Conservation (phyloP, 2,888 invertebrate species). For the Aethes cnicana region DNA sequence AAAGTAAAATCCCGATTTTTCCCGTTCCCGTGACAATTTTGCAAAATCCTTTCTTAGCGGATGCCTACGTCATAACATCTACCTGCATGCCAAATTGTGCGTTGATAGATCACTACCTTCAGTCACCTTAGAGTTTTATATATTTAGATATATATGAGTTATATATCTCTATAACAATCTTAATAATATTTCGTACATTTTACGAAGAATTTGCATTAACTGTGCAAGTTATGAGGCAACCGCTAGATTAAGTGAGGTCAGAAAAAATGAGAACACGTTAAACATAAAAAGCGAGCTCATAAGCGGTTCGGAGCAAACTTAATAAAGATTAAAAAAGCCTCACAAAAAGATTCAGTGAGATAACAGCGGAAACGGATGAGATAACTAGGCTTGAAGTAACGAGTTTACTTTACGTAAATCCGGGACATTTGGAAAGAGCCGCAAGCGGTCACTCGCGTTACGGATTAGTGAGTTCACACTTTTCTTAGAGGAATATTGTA, state of each 20-base stretch:
- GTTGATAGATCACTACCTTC: too few relatives aligned
- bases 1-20: too few relatives aligned
- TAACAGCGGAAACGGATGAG: slow-evolving; percentile 56
- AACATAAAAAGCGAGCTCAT: background rate
- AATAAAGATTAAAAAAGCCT: slow-evolving; percentile 19
- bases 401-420: slow-evolving; percentile 45
- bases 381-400: slow-evolving; percentile 54
- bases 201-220: too few relatives aligned
- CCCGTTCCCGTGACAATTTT: too few relatives aligned
- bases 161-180: too few relatives aligned
- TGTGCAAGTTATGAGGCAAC: slow-evolving; percentile 4
- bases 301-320: slow-evolving; percentile 6
- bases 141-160: too few relatives aligned
- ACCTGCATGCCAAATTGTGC: too few relatives aligned
- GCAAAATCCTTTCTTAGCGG: too few relatives aligned
- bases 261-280: background rate
- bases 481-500: slow-evolving; percentile 41
- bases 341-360: slow-evolving; percentile 48
- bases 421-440: slow-evolving; percentile 47
- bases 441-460: slow-evolving; percentile 46
- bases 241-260: background rate
- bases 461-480: slow-evolving; percentile 38
- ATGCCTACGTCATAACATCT: too few relatives aligned
- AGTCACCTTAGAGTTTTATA: too few relatives aligned
- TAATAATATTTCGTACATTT: too few relatives aligned